A percentile compares a stretch with the other conserved stretches of the same genome.
These are phyloP conservation scores for Apis florea DNA, from an alignment of 1,140 invertebrate genomes.

Conservation along the genomic window DNA sequence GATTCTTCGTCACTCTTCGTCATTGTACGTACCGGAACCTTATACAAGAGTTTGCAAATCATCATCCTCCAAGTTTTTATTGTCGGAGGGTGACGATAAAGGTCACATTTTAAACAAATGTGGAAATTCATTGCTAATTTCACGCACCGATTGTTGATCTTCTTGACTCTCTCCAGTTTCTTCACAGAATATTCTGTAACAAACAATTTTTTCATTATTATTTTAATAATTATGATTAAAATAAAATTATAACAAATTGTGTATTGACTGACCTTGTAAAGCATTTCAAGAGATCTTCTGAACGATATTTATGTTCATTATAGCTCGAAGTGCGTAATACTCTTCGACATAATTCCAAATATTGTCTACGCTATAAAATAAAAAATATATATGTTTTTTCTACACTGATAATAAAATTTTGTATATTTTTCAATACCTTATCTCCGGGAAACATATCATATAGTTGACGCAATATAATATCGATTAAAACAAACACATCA, in stretches of 20 bases:
- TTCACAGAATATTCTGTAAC: constrained; percentile 88
- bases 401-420: not conserved
- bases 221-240: not conserved
- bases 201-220: not conserved
- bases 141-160: constrained; percentile 88
- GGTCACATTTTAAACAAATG: constrained; percentile 86
- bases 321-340: constrained; percentile 90
- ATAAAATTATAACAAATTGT: not conserved
- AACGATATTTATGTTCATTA: constrained; percentile 86
- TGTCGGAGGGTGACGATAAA: constrained; percentile 65
- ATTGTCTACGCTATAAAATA: constrained; percentile 85
- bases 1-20: constrained; percentile 4
- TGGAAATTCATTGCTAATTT: constrained; percentile 92
- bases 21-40: constrained; percentile 24
- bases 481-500: constrained; percentile 94
- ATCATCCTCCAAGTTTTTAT: constrained; percentile 72
- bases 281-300: constrained; percentile 88
- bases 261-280: constrained; percentile 84
- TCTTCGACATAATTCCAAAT: constrained; percentile 88
- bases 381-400: not conserved
- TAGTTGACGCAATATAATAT: constrained; percentile 93
- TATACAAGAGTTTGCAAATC: constrained; percentile 76
- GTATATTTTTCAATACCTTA: constrained; percentile 81
- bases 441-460: constrained; percentile 94
- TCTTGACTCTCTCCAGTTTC: constrained; percentile 86